phyloP scores from a whole-genome alignment of 2,113 vertebrate genomes.

The Zapus hudsonius region DNA sequence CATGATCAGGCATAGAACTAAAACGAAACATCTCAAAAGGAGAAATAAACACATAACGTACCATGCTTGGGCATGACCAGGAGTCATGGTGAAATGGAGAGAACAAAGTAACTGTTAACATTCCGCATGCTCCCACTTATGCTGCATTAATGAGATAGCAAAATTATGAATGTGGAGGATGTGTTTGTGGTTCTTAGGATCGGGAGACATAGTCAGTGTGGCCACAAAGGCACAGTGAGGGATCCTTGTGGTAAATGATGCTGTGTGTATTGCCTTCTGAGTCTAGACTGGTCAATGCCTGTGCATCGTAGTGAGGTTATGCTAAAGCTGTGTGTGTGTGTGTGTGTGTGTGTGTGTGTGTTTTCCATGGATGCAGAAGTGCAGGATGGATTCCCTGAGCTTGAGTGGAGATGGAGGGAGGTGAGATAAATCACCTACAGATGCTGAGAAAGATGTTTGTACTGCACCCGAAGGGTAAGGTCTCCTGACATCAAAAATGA shows the following conservation, averaged over 20 bases:
- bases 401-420: not conserved
- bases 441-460: not conserved
- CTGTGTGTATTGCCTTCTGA: not conserved
- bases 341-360: too few relatives aligned
- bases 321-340: too few relatives aligned
- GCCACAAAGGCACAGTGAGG: not conserved
- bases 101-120: not conserved
- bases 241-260: too few relatives aligned
- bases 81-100: not conserved
- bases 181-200: not conserved
- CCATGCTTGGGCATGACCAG: not conserved
- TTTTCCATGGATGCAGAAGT: not conserved
- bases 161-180: too few relatives aligned
- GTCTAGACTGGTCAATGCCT: accelerated
- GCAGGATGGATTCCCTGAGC: too few relatives aligned
- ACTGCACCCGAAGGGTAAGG: too few relatives aligned
- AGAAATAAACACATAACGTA: not conserved
- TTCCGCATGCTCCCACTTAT: too few relatives aligned
- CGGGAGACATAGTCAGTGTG: too few relatives aligned
- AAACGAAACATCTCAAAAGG: not conserved
- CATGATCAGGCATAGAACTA: too few relatives aligned
- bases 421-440: not conserved
- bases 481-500: not conserved
- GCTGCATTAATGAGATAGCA: not conserved
- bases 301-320: accelerated